Evolutionary conservation across 1,140 invertebrate species (phyloP).

Genomic region (Apolygus lucorum): DNA sequence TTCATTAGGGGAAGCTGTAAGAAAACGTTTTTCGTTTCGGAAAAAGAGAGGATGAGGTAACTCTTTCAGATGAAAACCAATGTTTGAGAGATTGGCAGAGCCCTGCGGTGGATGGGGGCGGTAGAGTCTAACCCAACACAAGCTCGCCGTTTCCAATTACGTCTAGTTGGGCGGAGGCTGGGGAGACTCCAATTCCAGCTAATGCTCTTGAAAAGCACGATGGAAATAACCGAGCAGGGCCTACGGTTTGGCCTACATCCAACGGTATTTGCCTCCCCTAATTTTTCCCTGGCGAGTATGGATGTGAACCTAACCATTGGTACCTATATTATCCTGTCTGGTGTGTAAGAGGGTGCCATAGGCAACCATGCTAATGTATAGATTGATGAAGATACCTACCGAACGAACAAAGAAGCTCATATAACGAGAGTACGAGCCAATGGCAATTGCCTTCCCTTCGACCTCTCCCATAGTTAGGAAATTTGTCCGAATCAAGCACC

Average conservation of each 20-base stretch:
- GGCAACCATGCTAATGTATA: too few relatives aligned
- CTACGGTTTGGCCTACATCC: neutral
- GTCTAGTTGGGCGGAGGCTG: neutral
- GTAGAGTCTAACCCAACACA: neutral
- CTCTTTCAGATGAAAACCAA: constrained; percentile 15
- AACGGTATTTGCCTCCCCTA: neutral
- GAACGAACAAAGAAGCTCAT: too few relatives aligned
- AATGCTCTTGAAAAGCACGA: constrained; percentile 11
- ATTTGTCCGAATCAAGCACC: too few relatives aligned
- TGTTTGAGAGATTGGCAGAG: constrained; percentile 13
- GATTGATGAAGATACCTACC: too few relatives aligned
- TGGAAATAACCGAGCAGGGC: neutral
- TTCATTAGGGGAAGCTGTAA: constrained; percentile 13
- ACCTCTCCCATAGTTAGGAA: too few relatives aligned
- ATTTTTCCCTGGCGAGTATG: too few relatives aligned
- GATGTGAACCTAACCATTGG: too few relatives aligned
- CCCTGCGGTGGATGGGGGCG: neutral
- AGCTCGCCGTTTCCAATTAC: constrained; percentile 12
- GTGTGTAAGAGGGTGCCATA: too few relatives aligned
- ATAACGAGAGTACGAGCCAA: too few relatives aligned
- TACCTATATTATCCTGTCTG: too few relatives aligned
- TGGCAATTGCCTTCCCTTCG: too few relatives aligned
- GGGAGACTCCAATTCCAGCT: constrained; percentile 6
- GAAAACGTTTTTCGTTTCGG: constrained; percentile 6
- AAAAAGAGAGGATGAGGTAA: neutral